Base-by-base conservation (phyloP, 2,113 vertebrate genomes). In the human (Homo sapiens) region DNA sequence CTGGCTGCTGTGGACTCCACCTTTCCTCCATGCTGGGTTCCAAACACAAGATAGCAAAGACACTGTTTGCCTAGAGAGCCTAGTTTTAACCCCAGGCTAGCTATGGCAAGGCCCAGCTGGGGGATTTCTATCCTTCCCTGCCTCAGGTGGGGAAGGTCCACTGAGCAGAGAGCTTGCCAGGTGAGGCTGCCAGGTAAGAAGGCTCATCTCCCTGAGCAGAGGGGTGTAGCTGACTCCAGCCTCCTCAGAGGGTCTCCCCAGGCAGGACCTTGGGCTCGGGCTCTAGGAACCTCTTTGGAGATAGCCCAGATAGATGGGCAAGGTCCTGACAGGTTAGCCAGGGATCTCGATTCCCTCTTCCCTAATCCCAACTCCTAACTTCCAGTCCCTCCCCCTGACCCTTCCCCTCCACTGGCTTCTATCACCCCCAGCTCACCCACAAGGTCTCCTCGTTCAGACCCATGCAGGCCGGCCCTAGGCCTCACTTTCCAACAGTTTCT, bases 41-140 rank as follows among this genome's bases (percentile, higher is more conserved):
- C 82, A 89, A 88, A 81, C 52, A 43, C 13, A 84, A 96, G 90
- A 96, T 40, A 93, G 43, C 59, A 79, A 97, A 95, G 84, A 73
- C 6, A 45, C 68, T 45, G 3, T 94, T 92, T 14, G 70, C 48
- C 92, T 40, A 0, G 22, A 88, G n/a, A 87, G 48, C 81, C 84
- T 20, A 79, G 64, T 45, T 61, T 72, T 93, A 85, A 92, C 66
- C 17, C 66, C 13, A 5, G 1, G 6, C 66, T 66, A 8, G 40
- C 40, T 52, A 7, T 0, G 1, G 10, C 61, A n/a, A 78, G 50
- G 17, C 22, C 72, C 52, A 20, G 40, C 20, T 38, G 12, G 2
- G 43, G 18, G 5, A 13, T 32, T 40, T 43, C 38, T 45, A 52
- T 45, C 75, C 38, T 61, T 73, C 0, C 79, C 55, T 12, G 35